Evolutionary conservation across 2,113 vertebrate genomes (phyloP).

Genomic region (Formicarius rufipectus): DNA sequence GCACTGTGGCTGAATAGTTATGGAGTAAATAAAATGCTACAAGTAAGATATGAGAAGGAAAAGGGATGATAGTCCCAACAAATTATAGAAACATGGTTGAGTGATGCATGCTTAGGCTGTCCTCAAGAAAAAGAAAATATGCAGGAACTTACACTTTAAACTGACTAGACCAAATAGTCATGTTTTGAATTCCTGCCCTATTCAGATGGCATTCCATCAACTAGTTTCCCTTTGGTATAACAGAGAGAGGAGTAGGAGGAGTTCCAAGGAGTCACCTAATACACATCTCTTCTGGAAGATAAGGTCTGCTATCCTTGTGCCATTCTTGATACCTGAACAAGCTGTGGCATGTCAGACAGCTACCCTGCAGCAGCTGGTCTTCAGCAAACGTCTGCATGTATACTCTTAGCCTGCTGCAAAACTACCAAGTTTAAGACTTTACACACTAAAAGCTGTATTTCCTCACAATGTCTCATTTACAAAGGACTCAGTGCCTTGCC

Average conservation of each 20-base stretch:
- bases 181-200: background rate
- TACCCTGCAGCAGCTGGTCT: background rate
- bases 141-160: background rate
- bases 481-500: background rate
- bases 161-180: background rate
- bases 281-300: background rate
- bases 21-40: background rate
- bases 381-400: background rate
- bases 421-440: background rate
- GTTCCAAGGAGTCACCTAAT: background rate
- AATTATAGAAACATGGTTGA: background rate
- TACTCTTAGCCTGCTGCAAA: background rate
- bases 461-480: background rate
- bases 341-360: background rate
- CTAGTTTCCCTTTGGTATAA: background rate
- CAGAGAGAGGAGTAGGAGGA: background rate
- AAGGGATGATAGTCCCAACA: background rate
- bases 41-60: background rate
- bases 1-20: background rate
- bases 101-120: background rate
- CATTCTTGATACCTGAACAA: background rate
- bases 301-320: background rate
- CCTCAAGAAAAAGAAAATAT: background rate
- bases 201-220: background rate
- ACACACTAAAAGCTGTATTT: background rate